Conservation (phyloP, 2,888 invertebrate species). For the Lacanobia oleracea region DNA sequence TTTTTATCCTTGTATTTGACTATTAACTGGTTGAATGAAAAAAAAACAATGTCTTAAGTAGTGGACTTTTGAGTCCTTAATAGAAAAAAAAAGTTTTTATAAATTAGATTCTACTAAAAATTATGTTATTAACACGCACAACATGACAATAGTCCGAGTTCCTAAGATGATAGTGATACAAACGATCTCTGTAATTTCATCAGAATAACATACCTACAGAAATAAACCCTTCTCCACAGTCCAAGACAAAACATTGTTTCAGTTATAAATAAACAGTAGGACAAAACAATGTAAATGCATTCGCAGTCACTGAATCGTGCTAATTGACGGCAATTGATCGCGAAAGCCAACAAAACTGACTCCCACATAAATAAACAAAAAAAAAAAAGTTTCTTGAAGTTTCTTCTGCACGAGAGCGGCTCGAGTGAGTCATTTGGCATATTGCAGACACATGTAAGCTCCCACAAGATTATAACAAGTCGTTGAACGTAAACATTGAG, state of each 20-base stretch:
- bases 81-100: neutral
- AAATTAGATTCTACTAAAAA: neutral
- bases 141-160: neutral
- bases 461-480: conserved; percentile 27
- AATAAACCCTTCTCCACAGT: conserved; percentile 22
- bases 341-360: conserved; percentile 67
- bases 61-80: too few species aligned
- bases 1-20: too few species aligned
- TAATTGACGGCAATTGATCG: conserved; percentile 73
- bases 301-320: conserved; percentile 47
- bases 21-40: too few species aligned
- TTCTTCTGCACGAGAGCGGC: conserved; percentile 25
- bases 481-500: conserved; percentile 57
- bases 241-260: conserved; percentile 33
- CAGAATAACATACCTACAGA: conserved; percentile 5
- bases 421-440: conserved; percentile 54
- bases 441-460: conserved; percentile 59
- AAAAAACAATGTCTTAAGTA: too few species aligned
- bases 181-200: neutral
- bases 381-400: conserved; percentile 22
- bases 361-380: conserved; percentile 65
- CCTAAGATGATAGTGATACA: neutral
- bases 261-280: conserved; percentile 48
- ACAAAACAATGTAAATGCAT: conserved; percentile 48
- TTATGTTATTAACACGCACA: neutral